Conservation (phyloP, 2,113 vertebrate species). For the Erinaceus europaeus region DNA sequence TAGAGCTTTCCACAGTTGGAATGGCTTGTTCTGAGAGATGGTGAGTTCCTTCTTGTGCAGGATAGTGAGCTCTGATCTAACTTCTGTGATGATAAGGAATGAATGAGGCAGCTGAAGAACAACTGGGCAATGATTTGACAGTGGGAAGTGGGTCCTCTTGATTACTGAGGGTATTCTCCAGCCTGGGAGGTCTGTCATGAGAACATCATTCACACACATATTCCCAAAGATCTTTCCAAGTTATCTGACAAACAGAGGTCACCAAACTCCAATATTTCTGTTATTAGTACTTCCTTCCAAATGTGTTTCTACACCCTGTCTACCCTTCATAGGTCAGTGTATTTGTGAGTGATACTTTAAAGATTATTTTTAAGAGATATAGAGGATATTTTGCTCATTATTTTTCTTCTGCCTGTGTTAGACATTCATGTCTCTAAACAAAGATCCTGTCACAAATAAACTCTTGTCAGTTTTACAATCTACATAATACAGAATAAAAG, state of each 20-base stretch:
- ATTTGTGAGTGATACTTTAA: background rate
- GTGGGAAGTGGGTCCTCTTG: background rate
- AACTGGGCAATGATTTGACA: conserved; percentile 39
- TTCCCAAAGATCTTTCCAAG: background rate
- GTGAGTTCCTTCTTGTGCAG: conserved; percentile 15
- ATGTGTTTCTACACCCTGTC: background rate
- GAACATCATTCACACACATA: background rate
- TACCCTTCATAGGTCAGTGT: background rate
- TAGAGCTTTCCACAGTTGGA: conserved; percentile 31
- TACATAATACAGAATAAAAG: background rate
- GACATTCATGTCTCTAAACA: background rate
- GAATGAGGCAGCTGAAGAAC: conserved; percentile 58
- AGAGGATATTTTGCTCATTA: background rate
- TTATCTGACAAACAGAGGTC: background rate
- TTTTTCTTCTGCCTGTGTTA: background rate
- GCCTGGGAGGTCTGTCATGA: background rate
- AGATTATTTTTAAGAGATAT: background rate
- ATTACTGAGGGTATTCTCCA: background rate
- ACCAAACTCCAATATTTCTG: background rate
- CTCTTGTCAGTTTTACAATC: background rate
- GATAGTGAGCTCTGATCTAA: background rate
- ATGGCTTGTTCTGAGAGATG: background rate
- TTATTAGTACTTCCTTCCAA: background rate
- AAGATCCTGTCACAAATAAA: background rate
- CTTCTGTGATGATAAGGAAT: conserved; percentile 17